These are phyloP conservation scores for Pelodiscus sinensis DNA, from an alignment of 2,113 vertebrate genomes.

Conservation along the genomic window DNA sequence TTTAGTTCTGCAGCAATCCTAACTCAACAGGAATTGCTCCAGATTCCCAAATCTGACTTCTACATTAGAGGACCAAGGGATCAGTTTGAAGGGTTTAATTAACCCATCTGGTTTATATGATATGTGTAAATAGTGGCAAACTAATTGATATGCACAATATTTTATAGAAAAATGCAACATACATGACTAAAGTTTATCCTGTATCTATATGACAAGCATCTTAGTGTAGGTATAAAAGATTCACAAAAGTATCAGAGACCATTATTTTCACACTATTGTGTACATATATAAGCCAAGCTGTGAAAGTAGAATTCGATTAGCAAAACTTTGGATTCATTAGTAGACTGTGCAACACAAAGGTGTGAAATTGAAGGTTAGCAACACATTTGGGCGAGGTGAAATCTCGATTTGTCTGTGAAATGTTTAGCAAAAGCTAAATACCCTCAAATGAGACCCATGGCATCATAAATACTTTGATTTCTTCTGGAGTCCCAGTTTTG, in stretches of 20 bases:
- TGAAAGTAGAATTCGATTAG: not conserved
- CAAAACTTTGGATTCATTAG: not conserved
- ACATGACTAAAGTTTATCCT: not conserved
- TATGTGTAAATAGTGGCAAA: not conserved
- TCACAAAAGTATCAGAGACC: not conserved
- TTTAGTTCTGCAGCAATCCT: not conserved
- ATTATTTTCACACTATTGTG: not conserved
- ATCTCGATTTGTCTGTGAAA: slow-evolving; percentile 20
- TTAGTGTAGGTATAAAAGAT: not conserved
- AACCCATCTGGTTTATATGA: slow-evolving; percentile 6
- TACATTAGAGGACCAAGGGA: not conserved
- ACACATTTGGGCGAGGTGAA: not conserved
- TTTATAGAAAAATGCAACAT: rapidly evolving
- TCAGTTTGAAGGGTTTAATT: not conserved
- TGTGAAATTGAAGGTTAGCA: not conserved
- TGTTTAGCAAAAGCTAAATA: slow-evolving; percentile 32
- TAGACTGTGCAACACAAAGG: not conserved
- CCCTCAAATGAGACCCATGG: slow-evolving; percentile 45
- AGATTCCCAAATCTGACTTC: not conserved
- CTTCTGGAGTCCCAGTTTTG: slow-evolving; percentile 64
- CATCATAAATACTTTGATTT: slow-evolving; percentile 60
- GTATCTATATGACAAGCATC: not conserved
- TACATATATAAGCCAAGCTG: not conserved
- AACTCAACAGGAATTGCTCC: not conserved
- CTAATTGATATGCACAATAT: not conserved